These are phyloP conservation scores for Ctena decussata DNA, from an alignment of 2,888 invertebrate genomes.

Conservation along the genomic window DNA sequence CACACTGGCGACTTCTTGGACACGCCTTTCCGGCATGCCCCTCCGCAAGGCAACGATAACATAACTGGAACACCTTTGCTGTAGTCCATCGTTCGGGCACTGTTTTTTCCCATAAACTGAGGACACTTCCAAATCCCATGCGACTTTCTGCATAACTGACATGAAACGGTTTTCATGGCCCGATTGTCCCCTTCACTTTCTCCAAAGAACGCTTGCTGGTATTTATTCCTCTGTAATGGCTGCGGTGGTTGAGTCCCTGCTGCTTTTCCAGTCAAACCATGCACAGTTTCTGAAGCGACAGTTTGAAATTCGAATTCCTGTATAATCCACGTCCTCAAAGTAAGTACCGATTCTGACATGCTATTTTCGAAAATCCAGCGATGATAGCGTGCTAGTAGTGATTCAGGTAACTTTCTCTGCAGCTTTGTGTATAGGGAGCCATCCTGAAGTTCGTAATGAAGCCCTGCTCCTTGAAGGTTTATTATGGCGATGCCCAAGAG, in stretches of 20 bases:
- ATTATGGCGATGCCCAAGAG: too few species aligned
- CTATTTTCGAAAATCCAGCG: slow-evolving; percentile 35
- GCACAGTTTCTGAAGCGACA: slow-evolving; percentile 23
- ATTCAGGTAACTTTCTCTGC: too few species aligned
- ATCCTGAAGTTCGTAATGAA: too few species aligned
- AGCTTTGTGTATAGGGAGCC: too few species aligned
- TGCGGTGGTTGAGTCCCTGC: background rate
- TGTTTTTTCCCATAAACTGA: background rate
- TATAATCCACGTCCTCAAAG: slow-evolving; percentile 18
- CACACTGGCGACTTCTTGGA: slow-evolving; percentile 17
- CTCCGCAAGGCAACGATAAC: slow-evolving; percentile 26
- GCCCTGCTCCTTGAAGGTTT: too few species aligned
- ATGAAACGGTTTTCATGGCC: background rate
- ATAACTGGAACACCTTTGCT: background rate
- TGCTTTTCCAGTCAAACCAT: slow-evolving; percentile 4
- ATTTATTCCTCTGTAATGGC: background rate
- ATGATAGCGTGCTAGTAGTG: too few species aligned
- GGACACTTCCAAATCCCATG: slow-evolving; percentile 33
- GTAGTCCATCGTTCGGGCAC: slow-evolving; percentile 4
- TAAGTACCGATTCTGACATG: slow-evolving; percentile 19
- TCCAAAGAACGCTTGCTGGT: slow-evolving; percentile 27
- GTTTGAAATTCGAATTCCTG: slow-evolving; percentile 40
- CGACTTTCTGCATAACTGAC: background rate
- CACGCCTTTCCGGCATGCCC: slow-evolving; percentile 19
- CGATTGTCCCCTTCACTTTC: background rate